Evolutionary conservation across 2,113 vertebrate species (phyloP), one percentile per base, ranked within the genome.

Genomic region (Stegostoma tigrinum): DNA sequence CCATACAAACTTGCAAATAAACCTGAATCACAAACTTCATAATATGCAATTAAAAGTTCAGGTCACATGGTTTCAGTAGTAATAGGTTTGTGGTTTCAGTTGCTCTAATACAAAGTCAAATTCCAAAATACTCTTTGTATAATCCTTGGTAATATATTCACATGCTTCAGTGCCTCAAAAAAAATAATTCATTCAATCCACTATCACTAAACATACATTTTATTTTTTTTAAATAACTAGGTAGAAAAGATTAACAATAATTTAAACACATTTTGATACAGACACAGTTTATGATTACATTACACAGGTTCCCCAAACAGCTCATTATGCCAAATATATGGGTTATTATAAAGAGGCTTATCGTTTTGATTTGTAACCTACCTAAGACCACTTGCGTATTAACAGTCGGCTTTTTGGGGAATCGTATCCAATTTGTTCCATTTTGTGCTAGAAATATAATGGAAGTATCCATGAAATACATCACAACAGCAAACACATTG

Each of bases 401-500:
- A 66, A 93, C 12, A 19, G 23, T 17, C 8, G 61, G 89, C 89
- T 66, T 93, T 93, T 67, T 66, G 89, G 89, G 34, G 17, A 61
- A 2, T n/a, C 21, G 34, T 66, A 19, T 93, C 89, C 34, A 64
- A 38, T 38, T 93, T 21, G 89, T 93, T 42, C 89, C n/a, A 66
- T 93, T 93, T 61, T 27, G 55, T 93, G 15, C 89, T 93, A 93
- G 89, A 67, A 93, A 93, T 38, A n/a, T 34, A 91, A 91, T 38
- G 55, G 61, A 91, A 91, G 19, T 38, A 38, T 91, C 34, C n/a
- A 17, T 38, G 61, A 93, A 93, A 67, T 93, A 66, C 24, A 66
- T 93, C 89, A 93, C 89, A 93, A 64, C 52, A 24, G 27, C 42
- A 14, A 93, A 93, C 10, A 90, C 14, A 67, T 93, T 93, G 38